Evolutionary conservation across 2,888 invertebrate genomes (phyloP).

Genomic region (Andrena minutula): DNA sequence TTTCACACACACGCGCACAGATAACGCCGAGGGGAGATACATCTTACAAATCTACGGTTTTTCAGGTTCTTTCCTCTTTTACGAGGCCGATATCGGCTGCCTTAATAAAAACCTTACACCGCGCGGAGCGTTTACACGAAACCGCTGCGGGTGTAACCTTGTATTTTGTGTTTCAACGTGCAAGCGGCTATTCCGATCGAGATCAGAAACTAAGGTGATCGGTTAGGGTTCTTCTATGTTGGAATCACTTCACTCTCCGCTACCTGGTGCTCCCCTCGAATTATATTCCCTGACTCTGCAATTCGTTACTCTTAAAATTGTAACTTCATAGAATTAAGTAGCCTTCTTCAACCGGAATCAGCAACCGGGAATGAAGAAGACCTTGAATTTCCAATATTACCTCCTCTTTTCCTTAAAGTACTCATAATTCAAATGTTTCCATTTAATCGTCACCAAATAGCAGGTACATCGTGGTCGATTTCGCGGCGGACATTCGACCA

Average conservation of each 20-base stretch:
- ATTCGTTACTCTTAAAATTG: not conserved
- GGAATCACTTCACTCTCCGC: slow-evolving; percentile 26
- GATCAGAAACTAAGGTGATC: slow-evolving; percentile 72
- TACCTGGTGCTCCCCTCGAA: slow-evolving; percentile 24
- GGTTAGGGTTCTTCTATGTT: slow-evolving; percentile 44
- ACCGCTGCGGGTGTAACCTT: slow-evolving; percentile 25
- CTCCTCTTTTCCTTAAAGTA: no score
- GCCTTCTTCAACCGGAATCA: no score
- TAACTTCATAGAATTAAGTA: not conserved
- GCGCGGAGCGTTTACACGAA: slow-evolving; percentile 1
- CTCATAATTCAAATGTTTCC: not conserved
- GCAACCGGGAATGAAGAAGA: no score
- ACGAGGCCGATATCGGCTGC: slow-evolving; percentile 31
- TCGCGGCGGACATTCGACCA: slow-evolving; percentile 21
- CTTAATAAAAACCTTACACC: slow-evolving; percentile 45
- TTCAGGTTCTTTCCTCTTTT: not conserved
- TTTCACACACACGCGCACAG: slow-evolving; percentile 33
- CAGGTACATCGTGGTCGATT: slow-evolving; percentile 27
- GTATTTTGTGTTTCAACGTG: slow-evolving; percentile 82
- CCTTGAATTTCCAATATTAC: no score
- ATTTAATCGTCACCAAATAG: slow-evolving; percentile 36
- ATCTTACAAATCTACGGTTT: slow-evolving; percentile 41
- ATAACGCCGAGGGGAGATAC: not conserved
- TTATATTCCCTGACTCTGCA: no score
- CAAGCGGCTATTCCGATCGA: slow-evolving; percentile 83